phyloP scores from a whole-genome alignment of 2,113 vertebrate species.

The Poicephalus gulielmi region DNA sequence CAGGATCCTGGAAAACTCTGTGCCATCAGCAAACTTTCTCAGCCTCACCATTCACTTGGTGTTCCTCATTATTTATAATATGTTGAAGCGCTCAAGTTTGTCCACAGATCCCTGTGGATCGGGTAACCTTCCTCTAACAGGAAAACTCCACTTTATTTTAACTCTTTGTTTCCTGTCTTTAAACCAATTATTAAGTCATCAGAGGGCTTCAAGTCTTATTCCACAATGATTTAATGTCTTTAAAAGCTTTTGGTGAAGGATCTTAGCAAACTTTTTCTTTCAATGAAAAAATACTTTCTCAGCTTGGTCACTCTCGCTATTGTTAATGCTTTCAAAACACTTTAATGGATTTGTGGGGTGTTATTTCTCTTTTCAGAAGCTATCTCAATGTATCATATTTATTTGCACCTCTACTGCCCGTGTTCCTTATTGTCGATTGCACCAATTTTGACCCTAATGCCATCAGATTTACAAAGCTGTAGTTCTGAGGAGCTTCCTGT shows the following conservation, averaged over 20 bases:
- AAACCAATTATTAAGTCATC: slow-evolving; percentile 8
- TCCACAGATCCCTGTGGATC: not conserved
- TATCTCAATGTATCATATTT: not conserved
- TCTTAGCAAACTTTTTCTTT: not conserved
- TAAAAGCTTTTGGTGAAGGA: not conserved
- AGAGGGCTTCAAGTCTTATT: not conserved
- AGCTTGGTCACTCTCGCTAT: not conserved
- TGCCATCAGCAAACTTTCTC: not conserved
- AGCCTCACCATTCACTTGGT: not conserved
- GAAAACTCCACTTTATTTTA: not conserved
- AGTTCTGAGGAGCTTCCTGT: not conserved
- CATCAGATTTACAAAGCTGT: not conserved
- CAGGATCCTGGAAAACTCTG: not conserved
- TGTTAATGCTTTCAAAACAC: not conserved
- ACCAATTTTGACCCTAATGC: not conserved
- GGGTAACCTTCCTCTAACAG: not conserved
- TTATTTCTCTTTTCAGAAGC: not conserved
- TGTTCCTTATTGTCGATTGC: not conserved
- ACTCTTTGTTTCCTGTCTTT: slow-evolving; percentile 10
- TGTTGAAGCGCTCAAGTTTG: not conserved
- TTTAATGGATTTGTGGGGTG: not conserved
- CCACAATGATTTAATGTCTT: not conserved
- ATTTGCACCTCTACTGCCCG: not conserved
- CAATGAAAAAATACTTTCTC: not conserved
- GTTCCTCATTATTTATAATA: not conserved